A percentile compares a stretch with the other conserved stretches of the same genome.
These are phyloP conservation scores for Stomatorhinus walkeri DNA, from an alignment of 2,797 vertebrate genomes.

Conservation along the genomic window DNA sequence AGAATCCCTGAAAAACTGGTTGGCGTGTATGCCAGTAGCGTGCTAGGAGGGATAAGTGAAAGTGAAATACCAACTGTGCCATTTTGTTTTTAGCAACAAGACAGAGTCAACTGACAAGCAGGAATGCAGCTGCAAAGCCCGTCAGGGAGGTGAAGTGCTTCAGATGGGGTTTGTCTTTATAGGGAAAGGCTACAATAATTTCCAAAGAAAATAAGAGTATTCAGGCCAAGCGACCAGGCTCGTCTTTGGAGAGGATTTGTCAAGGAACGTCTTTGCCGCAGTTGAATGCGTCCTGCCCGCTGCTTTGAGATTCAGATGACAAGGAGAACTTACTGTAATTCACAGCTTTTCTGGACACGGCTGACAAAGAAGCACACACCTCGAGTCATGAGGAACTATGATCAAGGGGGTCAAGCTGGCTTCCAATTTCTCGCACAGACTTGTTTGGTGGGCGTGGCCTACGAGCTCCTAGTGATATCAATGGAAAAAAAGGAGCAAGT, in stretches of 20 bases:
- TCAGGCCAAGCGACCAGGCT: neutral
- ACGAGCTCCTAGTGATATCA: neutral
- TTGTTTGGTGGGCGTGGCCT: neutral
- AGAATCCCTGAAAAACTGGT: neutral
- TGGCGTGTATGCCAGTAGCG: neutral
- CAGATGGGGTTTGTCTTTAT: neutral
- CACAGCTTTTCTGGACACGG: neutral
- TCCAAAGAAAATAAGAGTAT: neutral
- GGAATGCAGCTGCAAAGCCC: neutral
- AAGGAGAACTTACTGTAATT: neutral
- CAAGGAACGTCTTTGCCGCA: neutral
- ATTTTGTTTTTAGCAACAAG: neutral
- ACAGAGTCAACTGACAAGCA: neutral
- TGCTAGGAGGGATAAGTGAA: neutral
- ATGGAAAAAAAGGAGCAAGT: neutral
- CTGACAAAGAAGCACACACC: neutral
- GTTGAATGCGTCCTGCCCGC: neutral
- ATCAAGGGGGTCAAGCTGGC: neutral
- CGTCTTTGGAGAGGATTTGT: neutral
- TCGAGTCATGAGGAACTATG: neutral
- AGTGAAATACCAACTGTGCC: neutral
- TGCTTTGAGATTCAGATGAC: neutral
- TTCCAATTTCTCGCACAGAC: neutral
- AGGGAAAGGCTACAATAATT: neutral
- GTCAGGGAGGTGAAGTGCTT: neutral